These are phyloP conservation scores for Eilema sororculum DNA, from an alignment of 2,888 invertebrate species.

Conservation along the genomic window DNA sequence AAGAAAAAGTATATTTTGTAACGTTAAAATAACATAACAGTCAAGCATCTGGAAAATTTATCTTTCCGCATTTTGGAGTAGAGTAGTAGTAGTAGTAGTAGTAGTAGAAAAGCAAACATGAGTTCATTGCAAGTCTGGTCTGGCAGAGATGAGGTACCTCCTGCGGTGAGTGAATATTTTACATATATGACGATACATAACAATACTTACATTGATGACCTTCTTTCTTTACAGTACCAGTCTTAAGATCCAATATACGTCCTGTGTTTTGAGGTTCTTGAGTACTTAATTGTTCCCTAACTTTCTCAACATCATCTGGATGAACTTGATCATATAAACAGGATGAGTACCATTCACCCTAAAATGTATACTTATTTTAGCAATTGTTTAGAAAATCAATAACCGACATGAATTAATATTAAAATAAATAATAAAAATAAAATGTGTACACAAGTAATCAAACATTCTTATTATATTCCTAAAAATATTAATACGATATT, in stretches of 20 bases:
- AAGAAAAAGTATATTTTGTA: neutral
- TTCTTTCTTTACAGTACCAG: constrained; percentile 99
- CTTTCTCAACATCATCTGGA: constrained; percentile 98
- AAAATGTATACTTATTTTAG: constrained; percentile 50
- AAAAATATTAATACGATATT: constrained; percentile 62
- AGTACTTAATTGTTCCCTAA: constrained; percentile 98
- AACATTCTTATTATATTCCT: neutral
- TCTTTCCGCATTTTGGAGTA: too few relatives aligned
- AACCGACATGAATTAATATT: neutral
- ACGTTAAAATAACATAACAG: too few relatives aligned
- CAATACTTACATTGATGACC: constrained; percentile 96
- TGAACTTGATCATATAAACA: constrained; percentile 98
- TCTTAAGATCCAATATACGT: constrained; percentile 98
- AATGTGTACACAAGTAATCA: neutral
- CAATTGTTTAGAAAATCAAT: neutral
- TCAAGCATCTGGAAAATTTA: too few relatives aligned
- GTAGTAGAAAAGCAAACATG: too few relatives aligned
- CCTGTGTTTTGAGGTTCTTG: constrained; percentile 98
- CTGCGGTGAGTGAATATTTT: neutral
- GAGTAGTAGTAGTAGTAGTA: too few relatives aligned
- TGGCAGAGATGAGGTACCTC: neutral
- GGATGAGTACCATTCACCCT: constrained; percentile 98
- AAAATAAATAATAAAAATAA: neutral
- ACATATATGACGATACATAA: neutral
- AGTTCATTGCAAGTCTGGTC: too few relatives aligned